phyloP scores from a whole-genome alignment of 2,113 vertebrate genomes.

The Todiramphus saurophagus region DNA sequence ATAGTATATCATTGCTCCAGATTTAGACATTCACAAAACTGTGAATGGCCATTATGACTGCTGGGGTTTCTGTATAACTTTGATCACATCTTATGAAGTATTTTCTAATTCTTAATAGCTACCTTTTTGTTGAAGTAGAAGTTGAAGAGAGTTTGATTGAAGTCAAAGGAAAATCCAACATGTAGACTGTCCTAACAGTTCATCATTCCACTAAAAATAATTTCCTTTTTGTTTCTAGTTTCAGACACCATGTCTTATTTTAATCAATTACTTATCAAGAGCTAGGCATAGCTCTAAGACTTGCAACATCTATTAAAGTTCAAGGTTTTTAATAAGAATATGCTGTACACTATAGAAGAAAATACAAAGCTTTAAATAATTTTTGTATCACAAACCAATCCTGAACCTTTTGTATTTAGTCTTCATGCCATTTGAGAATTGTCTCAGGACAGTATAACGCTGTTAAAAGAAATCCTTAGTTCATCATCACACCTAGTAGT shows the following conservation, averaged over 20 bases:
- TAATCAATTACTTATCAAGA: not conserved
- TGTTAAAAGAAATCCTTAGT: not conserved
- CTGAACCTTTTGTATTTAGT: not conserved
- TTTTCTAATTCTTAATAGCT: not conserved
- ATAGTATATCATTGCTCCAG: not conserved
- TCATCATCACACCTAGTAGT: not conserved
- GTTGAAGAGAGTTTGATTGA: not conserved
- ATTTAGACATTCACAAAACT: not conserved
- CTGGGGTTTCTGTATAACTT: not conserved
- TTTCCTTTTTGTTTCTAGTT: not conserved
- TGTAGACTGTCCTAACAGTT: not conserved
- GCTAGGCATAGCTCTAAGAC: not conserved
- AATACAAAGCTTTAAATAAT: not conserved
- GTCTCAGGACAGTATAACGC: not conserved
- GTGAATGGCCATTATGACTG: not conserved
- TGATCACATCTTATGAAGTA: not conserved
- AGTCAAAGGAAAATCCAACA: not conserved
- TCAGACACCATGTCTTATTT: not conserved
- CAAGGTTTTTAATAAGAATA: not conserved
- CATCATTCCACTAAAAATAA: not conserved
- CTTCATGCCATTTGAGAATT: not conserved
- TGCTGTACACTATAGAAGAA: not conserved
- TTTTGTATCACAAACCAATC: not conserved
- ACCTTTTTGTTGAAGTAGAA: not conserved
- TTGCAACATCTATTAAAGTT: not conserved